Conservation (phyloP, 2,888 invertebrate genomes). For the Agrotis segetum region DNA sequence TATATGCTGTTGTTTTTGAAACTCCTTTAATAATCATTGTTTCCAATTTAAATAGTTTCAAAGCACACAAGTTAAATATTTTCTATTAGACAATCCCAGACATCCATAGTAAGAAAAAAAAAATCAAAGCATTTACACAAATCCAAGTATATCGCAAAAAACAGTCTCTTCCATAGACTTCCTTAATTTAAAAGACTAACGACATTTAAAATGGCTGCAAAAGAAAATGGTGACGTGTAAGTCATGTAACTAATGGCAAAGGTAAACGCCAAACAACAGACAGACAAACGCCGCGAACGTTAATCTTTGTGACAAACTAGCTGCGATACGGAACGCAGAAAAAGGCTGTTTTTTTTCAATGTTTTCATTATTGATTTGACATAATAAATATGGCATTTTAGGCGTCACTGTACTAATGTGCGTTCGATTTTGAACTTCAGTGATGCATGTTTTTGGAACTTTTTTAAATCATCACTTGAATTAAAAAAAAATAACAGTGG, state of each 20-base stretch:
- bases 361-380: too few relatives aligned
- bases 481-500: too few relatives aligned
- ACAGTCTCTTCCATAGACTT: not conserved
- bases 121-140: not conserved
- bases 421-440: not conserved
- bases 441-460: not conserved
- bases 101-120: not conserved
- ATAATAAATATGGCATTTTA: conserved; percentile 1
- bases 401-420: conserved; percentile 13
- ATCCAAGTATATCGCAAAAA: not conserved
- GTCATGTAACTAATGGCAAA: conserved; percentile 53
- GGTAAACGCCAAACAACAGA: conserved; percentile 51
- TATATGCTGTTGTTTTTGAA: too few relatives aligned
- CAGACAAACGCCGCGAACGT: conserved; percentile 28
- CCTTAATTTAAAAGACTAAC: conserved; percentile 13
- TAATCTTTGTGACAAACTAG: conserved; percentile 55
- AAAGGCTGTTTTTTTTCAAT: conserved; percentile 32
- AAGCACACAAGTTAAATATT: too few relatives aligned
- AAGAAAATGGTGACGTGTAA: conserved; percentile 41
- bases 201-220: conserved; percentile 28
- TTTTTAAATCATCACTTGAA: too few relatives aligned
- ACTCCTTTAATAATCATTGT: too few relatives aligned
- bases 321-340: conserved; percentile 33
- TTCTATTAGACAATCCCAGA: too few relatives aligned
- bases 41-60: too few relatives aligned